Percentiles rank a stretch among this genome's conserved stretches.
Conservation (phyloP, 2,888 invertebrate species). For the Leptinotarsa peninsularis region DNA sequence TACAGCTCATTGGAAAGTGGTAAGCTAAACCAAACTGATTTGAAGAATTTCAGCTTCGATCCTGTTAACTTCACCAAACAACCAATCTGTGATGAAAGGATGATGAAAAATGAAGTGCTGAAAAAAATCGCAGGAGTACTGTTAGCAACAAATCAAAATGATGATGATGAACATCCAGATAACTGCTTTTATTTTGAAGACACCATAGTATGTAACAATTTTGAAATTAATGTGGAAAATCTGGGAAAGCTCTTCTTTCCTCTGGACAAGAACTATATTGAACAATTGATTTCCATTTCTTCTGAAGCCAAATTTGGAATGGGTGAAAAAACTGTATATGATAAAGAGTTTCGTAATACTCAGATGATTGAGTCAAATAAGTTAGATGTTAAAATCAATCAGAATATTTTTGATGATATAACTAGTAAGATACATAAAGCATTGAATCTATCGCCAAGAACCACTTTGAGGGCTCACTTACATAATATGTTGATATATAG, state of each 20-base stretch:
- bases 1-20: not conserved
- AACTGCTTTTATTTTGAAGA: not conserved
- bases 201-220: not conserved
- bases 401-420: not conserved
- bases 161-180: not conserved
- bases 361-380: constrained; percentile 10
- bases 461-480: not conserved
- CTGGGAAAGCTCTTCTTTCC: constrained; percentile 17
- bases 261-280: not conserved
- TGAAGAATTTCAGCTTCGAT: not conserved
- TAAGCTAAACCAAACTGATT: not conserved
- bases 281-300: constrained; percentile 9
- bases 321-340: constrained; percentile 9
- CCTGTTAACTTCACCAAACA: not conserved
- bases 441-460: not conserved
- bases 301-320: constrained; percentile 21
- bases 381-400: not conserved
- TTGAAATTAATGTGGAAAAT: constrained; percentile 10
- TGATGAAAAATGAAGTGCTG: not conserved
- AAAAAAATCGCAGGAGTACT: not conserved
- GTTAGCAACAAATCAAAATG: not conserved
- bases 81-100: not conserved
- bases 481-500: constrained; percentile 24
- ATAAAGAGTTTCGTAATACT: constrained; percentile 17
- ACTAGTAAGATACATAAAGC: not conserved